Evolutionary conservation across 1,140 invertebrate species (phyloP), one percentile per base, ranked within the genome.

Genomic region (Drosophila kepulauana): DNA sequence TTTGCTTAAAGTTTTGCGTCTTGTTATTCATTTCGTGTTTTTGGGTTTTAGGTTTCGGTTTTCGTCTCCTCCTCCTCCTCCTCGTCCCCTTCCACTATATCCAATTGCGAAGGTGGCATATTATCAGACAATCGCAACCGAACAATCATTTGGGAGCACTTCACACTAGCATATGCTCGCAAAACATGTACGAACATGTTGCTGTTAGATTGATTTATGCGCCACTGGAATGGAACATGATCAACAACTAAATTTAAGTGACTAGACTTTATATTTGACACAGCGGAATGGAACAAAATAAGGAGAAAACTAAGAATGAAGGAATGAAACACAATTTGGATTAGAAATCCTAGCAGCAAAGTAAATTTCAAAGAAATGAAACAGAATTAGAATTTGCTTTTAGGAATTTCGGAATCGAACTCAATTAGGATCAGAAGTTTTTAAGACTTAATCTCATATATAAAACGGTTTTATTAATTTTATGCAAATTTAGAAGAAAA

Each of bases 1-100:
- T 84, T 84, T 84, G 81, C 54, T 66, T 76, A 65, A 58, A 72
- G 49, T 59, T 82, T 76, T 70, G 3, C 59, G 67, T 64, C 48
- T 71, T 72, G 75, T 63, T 74, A 51, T 71, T 51, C 56, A 15
- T 51, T 71, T 74, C 56, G 56, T 45, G 48, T 62, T 48, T 62
- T 43, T 33, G 43, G 51, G 49, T 57, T 30, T 30, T 68, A 10
- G 35, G 35, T 38, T 38, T 38, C 35, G 33, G 33, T 8, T 33
- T 33, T 3, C 5, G 0, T 33, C 2, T 33, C 33, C 5, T 33
- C 7, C 6, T 7, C 33, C 13, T 38, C 10, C 30, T 28, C 7
- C 13, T 38, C 10, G 20, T 28, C 7, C 1, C 15, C 41, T 20
- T n/a, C 56, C 38, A 5, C 54, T 25, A 25, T 25, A 4, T 25